phyloP scores from a whole-genome alignment of 2,113 vertebrate species.

The Carollia perspicillata region DNA sequence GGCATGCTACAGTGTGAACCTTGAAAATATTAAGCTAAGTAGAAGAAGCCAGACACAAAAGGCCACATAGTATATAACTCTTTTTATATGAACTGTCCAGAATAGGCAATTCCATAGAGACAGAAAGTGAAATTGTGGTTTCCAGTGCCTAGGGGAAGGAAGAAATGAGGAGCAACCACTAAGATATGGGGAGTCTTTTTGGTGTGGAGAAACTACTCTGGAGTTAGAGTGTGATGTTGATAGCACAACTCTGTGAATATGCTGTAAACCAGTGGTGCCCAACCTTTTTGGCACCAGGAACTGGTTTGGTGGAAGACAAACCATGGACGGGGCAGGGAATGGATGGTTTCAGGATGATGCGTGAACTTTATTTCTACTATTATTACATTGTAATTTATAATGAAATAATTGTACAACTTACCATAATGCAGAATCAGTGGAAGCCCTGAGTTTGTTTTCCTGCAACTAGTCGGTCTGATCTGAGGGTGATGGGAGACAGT shows the following conservation, averaged over 20 bases:
- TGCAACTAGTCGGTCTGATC: too few relatives aligned
- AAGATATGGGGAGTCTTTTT: background rate
- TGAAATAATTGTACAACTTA: too few relatives aligned
- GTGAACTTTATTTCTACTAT: too few relatives aligned
- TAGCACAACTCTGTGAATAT: background rate
- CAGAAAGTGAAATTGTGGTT: background rate
- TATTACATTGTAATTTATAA: too few relatives aligned
- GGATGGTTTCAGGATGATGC: too few relatives aligned
- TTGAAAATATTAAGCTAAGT: background rate
- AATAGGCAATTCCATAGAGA: background rate
- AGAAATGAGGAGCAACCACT: background rate
- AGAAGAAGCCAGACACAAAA: background rate
- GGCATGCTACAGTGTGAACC: background rate
- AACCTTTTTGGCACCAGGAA: too few relatives aligned
- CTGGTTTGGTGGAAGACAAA: too few relatives aligned
- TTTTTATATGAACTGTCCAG: background rate
- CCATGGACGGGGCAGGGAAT: too few relatives aligned
- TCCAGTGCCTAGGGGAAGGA: background rate
- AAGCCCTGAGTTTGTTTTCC: too few relatives aligned
- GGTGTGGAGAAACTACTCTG: background rate
- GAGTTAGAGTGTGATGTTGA: background rate
- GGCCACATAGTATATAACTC: background rate
- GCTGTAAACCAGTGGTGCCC: background rate
- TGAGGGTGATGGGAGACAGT: too few relatives aligned
- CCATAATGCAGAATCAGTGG: too few relatives aligned